These are phyloP conservation scores for Rhinella marina DNA, from an alignment of 2,797 vertebrate species.

Conservation along the genomic window DNA sequence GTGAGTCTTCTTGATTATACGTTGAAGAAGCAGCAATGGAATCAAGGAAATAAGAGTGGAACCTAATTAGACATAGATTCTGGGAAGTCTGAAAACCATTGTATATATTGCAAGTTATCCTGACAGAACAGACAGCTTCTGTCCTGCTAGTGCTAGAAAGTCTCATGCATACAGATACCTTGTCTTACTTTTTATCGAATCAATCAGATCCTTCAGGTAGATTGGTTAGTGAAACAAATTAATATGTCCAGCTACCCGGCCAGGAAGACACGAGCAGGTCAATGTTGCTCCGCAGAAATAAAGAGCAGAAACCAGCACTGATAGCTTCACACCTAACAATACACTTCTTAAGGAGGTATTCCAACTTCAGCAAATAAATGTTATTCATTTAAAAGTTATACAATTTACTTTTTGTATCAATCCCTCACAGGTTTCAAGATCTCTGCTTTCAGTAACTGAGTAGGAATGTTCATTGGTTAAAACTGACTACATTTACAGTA, in stretches of 20 bases:
- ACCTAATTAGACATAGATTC: conserved; percentile 23
- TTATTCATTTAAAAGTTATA: not conserved
- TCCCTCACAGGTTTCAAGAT: not conserved
- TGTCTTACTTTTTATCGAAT: conserved; percentile 6
- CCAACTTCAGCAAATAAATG: not conserved
- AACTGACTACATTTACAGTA: not conserved
- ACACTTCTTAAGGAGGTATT: not conserved
- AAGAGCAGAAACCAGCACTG: not conserved
- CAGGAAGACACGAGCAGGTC: conserved; percentile 9
- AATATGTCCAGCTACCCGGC: conserved; percentile 20
- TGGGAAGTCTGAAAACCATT: conserved; percentile 3
- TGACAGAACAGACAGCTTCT: conserved; percentile 27
- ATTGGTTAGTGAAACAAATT: conserved; percentile 28
- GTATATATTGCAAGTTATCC: conserved; percentile 21
- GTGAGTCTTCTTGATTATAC: not conserved
- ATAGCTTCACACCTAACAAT: not conserved
- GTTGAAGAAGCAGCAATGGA: not conserved
- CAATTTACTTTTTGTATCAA: not conserved
- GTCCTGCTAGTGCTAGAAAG: conserved; percentile 22
- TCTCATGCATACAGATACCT: conserved; percentile 23
- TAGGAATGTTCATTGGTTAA: not conserved
- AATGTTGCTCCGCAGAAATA: not conserved
- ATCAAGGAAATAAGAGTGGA: not conserved
- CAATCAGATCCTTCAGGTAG: conserved; percentile 18
- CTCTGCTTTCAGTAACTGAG: not conserved